Evolutionary conservation across 1,140 invertebrate species (phyloP).

Genomic region (Penaeus vannamei): DNA sequence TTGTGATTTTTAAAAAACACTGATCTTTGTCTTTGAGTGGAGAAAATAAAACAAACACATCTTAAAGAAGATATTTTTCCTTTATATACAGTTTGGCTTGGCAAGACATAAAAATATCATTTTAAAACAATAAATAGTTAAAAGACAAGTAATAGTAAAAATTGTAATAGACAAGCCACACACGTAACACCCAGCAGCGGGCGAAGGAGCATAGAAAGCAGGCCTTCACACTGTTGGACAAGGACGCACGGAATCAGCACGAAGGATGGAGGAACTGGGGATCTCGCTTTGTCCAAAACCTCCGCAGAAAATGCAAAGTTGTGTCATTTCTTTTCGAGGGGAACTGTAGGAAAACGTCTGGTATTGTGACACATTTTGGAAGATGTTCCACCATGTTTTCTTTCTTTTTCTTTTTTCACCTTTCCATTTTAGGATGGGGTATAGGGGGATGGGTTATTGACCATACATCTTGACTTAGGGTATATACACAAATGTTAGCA

Average conservation of each 20-base stretch:
- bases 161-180: slow-evolving; percentile 6
- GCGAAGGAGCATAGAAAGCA: slow-evolving; percentile 2
- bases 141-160: slow-evolving; percentile 44
- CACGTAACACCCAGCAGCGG: slow-evolving; percentile 20
- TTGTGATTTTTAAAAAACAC: background rate
- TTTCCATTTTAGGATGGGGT: no score
- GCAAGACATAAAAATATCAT: slow-evolving; percentile 53
- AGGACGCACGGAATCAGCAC: background rate
- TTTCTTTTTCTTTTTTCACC: no score
- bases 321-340: no score
- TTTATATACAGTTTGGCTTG: slow-evolving; percentile 54
- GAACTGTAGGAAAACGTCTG: no score
- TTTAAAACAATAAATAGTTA: slow-evolving; percentile 49
- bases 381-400: no score
- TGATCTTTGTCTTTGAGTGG: background rate
- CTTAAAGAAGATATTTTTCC: slow-evolving; percentile 1
- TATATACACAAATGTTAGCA: no score
- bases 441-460: no score
- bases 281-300: no score
- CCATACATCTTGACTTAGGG: no score
- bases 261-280: background rate
- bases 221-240: slow-evolving; percentile 12
- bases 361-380: no score
- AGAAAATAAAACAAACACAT: slow-evolving; percentile 4
- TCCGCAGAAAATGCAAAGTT: no score